Evolutionary conservation across 2,888 invertebrate genomes (phyloP).

Genomic region (Caenorhabditis zanzibari): DNA sequence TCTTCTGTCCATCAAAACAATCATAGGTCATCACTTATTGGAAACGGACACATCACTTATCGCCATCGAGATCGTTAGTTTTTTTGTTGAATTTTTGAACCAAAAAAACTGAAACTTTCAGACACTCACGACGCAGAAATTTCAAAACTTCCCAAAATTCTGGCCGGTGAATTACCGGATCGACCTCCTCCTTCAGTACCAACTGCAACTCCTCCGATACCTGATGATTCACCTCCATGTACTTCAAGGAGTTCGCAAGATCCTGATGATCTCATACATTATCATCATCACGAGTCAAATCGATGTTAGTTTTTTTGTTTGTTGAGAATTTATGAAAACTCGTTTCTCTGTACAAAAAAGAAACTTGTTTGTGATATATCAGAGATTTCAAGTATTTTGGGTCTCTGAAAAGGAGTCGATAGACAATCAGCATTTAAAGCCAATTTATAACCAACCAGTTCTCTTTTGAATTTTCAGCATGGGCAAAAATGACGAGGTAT

Average conservation of each 20-base stretch:
- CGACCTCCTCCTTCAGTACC: slow-evolving; percentile 71
- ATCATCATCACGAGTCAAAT: slow-evolving; percentile 57
- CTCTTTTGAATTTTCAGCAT: slow-evolving; percentile 76
- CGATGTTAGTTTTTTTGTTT: slow-evolving; percentile 38
- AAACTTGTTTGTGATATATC: no score
- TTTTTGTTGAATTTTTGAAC: slow-evolving; percentile 1
- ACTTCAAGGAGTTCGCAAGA: slow-evolving; percentile 62
- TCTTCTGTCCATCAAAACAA: slow-evolving; percentile 50
- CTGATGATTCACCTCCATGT: slow-evolving; percentile 73
- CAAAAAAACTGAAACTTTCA: slow-evolving; percentile 24
- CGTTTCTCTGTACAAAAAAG: no score
- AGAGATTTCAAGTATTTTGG: no score
- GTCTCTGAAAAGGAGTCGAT: no score
- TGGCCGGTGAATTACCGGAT: slow-evolving; percentile 65
- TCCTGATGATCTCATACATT: slow-evolving; percentile 64
- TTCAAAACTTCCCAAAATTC: slow-evolving; percentile 57
- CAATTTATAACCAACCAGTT: no score
- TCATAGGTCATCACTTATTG: slow-evolving; percentile 60
- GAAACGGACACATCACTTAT: slow-evolving; percentile 68
- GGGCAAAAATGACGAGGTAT: slow-evolving; percentile 81
- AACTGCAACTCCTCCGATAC: slow-evolving; percentile 66
- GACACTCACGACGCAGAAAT: slow-evolving; percentile 60
- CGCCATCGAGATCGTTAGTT: slow-evolving; percentile 64
- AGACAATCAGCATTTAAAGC: no score
- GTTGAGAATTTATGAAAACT: background rate